Percentiles rank a stretch among this genome's conserved stretches.
Conservation (phyloP, 2,888 invertebrate species). For the Rugalucina vietnamica region DNA sequence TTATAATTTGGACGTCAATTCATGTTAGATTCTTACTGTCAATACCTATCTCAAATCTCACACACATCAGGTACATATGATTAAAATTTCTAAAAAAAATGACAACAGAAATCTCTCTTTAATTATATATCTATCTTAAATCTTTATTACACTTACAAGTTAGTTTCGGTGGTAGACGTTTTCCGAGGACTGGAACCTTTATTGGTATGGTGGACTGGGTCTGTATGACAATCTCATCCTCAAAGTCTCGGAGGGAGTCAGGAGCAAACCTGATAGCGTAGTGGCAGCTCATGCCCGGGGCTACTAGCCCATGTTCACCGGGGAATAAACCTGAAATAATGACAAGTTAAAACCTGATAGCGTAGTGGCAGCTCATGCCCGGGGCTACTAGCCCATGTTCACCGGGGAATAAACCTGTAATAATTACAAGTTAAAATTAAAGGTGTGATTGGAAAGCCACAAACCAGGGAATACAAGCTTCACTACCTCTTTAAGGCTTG, state of each 20-base stretch:
- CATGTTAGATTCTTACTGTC: no score
- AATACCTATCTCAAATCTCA: no score
- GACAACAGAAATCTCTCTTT: no score
- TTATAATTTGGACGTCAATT: no score
- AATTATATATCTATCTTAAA: no score
- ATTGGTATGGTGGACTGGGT: conserved; percentile 79
- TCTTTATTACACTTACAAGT: conserved; percentile 81
- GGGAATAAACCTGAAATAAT: conserved; percentile 82
- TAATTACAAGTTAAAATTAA: no score
- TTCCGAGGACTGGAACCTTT: conserved; percentile 76
- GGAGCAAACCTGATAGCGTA: conserved; percentile 83
- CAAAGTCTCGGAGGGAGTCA: conserved; percentile 82
- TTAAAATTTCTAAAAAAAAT: no score
- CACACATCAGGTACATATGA: no score
- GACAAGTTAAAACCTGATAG: no score
- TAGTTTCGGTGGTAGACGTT: conserved; percentile 80
- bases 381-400: not conserved
- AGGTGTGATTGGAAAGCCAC: no score
- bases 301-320: conserved; percentile 82
- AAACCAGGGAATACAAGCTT: no score
- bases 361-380: not conserved
- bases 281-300: conserved; percentile 83
- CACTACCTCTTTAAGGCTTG: no score
- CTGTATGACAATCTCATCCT: conserved; percentile 81
- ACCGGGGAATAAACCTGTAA: not conserved